Evolutionary conservation across 2,888 invertebrate species (phyloP).

Genomic region (Limnephilus marmoratus): DNA sequence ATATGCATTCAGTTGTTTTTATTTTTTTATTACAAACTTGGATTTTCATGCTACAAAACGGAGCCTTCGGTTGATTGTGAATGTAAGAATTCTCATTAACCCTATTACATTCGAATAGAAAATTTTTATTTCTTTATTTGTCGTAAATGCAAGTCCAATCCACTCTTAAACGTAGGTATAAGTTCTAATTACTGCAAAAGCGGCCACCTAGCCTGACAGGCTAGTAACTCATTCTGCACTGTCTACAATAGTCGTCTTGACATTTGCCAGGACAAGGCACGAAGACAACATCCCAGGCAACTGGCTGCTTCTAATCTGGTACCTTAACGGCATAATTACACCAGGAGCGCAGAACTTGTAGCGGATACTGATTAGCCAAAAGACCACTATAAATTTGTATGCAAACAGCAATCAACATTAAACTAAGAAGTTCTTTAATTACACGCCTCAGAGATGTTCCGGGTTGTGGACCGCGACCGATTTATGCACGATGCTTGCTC

Average conservation of each 20-base stretch:
- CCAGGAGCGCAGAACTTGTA: constrained; percentile 2
- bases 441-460: constrained; percentile 57
- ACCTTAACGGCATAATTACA: constrained; percentile 40
- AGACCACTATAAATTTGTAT: constrained; percentile 47
- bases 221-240: background rate
- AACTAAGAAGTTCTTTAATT: constrained; percentile 63
- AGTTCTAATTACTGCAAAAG: background rate
- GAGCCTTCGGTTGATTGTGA: too few relatives aligned
- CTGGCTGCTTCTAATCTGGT: constrained; percentile 3
- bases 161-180: background rate
- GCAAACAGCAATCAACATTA: constrained; percentile 61
- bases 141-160: background rate
- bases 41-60: too few relatives aligned
- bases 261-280: background rate
- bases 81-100: too few relatives aligned
- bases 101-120: too few relatives aligned
- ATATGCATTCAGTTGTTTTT: too few relatives aligned
- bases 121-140: background rate
- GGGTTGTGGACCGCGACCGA: constrained; percentile 55
- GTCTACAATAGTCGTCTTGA: background rate
- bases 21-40: too few relatives aligned
- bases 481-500: constrained; percentile 57
- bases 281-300: background rate
- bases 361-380: constrained; percentile 37
- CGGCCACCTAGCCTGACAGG: background rate